Conservation (phyloP, 2,113 vertebrate species). For the Anguilla rostrata region DNA sequence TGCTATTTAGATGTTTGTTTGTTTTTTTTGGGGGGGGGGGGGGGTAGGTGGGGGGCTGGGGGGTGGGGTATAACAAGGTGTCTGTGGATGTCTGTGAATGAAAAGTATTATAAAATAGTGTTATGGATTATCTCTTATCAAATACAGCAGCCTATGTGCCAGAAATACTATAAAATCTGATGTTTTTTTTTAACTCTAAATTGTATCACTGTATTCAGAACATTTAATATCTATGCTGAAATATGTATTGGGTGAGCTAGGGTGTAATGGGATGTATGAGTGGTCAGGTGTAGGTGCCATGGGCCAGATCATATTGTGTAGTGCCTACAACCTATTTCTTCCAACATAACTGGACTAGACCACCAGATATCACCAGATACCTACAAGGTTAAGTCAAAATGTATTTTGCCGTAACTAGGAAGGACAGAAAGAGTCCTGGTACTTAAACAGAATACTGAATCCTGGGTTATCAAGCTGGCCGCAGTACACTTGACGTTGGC, state of each 20-base stretch:
- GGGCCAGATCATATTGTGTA: constrained; percentile 26
- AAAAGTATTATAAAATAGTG: background rate
- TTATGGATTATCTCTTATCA: constrained; percentile 11
- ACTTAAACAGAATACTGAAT: constrained; percentile 30
- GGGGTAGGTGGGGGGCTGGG: too few species aligned
- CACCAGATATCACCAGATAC: constrained; percentile 42
- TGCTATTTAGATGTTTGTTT: too few species aligned
- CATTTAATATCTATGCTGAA: constrained; percentile 2
- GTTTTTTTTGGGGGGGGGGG: too few species aligned
- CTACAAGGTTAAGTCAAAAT: constrained; percentile 42
- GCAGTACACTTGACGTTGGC: background rate
- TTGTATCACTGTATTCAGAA: constrained; percentile 15
- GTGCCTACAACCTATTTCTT: constrained; percentile 44
- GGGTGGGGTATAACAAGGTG: background rate
- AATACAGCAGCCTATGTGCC: constrained; percentile 4
- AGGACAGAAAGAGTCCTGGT: constrained; percentile 29
- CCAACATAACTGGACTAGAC: constrained; percentile 48
- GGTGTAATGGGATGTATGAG: constrained; percentile 18
- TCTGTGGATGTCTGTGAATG: background rate
- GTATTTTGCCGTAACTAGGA: constrained; percentile 34
- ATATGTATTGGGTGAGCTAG: constrained; percentile 24
- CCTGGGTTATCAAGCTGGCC: constrained; percentile 29
- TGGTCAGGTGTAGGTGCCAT: constrained; percentile 21
- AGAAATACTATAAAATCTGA: background rate
- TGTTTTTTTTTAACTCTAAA: background rate